Evolutionary conservation across 2,888 invertebrate genomes (phyloP), one percentile per base, ranked within the genome.

Genomic region (Platycnemis pennipes): DNA sequence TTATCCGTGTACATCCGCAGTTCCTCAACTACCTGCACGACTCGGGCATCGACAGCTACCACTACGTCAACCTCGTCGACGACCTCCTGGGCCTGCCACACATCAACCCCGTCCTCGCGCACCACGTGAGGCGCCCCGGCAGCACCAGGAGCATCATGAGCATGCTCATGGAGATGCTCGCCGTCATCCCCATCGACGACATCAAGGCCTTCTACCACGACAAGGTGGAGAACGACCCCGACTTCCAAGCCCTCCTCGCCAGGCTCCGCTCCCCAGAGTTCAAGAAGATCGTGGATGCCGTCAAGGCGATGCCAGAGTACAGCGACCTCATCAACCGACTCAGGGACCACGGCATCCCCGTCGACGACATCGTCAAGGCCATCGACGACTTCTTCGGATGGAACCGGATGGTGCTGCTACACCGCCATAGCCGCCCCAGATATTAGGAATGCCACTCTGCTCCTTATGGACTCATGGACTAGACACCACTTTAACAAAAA

Each of bases 11-110:
- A 13, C 19, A 0, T 7, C 22, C 44, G 2, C 13, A 95, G 0
- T 95, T 96, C 1, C 95, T 96, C 0, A 46, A 95, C 0, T 96
- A 96, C 88, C 88, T 96, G 5, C 95, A 96, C 16, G 16, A 94
- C 0, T 95, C 95, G 45, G 96, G 96, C 8, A 94, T 96, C 0
- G 95, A 96, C 85, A 95, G 95, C 22, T 95, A 95, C 91, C 5
- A 88, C 4, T 87, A 95, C 31, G 69, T 96, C 11, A 95, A 96
- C 91, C 4, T 94, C 0, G 0, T 96, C 8, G 96, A 96, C 94
- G 46, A 94, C 0, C 31, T 94, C 4, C 87, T 96, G 1, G 95
- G 95, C 1, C 95, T 96, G 16, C 69, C 94, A 16, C 88, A 94
- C 22, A 94, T 94, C 69, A 44, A 1, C 5, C 94, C 95, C 4